Percentiles rank a stretch among this genome's conserved stretches.
Conservation (phyloP, 2,113 vertebrate species). For the Helogale parvula region DNA sequence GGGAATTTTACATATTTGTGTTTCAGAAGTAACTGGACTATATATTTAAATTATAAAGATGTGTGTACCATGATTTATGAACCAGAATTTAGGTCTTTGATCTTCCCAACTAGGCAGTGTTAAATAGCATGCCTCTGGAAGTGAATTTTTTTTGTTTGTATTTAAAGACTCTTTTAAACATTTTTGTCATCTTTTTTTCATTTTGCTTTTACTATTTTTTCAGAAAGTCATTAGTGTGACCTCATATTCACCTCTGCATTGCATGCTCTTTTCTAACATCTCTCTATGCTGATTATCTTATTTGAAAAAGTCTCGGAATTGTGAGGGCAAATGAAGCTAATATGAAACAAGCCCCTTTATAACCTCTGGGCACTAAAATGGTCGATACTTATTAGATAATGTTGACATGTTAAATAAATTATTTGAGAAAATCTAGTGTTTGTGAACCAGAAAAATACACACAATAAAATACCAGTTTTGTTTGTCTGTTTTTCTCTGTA, state of each 20-base stretch:
- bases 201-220: background rate
- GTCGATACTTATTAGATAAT: constrained; percentile 23
- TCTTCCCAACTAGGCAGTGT: background rate
- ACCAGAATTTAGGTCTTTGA: background rate
- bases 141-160: background rate
- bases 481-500: background rate
- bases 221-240: constrained; percentile 63
- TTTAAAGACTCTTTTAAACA: constrained; percentile 13
- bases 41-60: background rate
- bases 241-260: constrained; percentile 49
- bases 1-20: background rate
- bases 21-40: background rate
- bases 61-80: background rate
- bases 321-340: constrained; percentile 50
- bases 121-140: constrained; percentile 34
- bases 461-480: constrained; percentile 10
- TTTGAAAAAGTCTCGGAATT: constrained; percentile 56
- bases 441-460: constrained; percentile 13
- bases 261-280: background rate
- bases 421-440: constrained; percentile 42
- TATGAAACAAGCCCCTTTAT: constrained; percentile 13
- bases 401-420: constrained; percentile 25
- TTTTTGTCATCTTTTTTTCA: background rate
- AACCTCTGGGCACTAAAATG: background rate
- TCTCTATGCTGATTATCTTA: constrained; percentile 31